Base-by-base conservation (phyloP, 2,797 vertebrate species). In the Luscinia luscinia region DNA sequence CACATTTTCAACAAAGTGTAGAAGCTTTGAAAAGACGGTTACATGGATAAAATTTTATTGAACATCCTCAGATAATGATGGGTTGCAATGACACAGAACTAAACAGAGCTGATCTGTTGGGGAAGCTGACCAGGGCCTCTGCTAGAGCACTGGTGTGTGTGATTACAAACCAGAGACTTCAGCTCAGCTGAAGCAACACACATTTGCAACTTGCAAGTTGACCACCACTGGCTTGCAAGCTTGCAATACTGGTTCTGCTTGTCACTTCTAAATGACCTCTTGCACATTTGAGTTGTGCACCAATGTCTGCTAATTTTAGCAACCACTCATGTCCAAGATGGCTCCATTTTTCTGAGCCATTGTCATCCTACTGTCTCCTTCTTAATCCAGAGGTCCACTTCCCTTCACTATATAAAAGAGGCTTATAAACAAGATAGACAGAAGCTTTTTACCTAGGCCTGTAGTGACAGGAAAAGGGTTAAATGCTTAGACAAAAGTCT, bases 21-120 rank as follows among this genome's bases (percentile, higher is more conserved):
- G 17, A 75, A 41, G 26, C 38, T 74, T 63, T 61, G 61, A n/a
- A 49, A 70, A 63, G 6, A 70, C 27, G 12, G 23, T 59, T 41
- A 36, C 8, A 27, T 6, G 13, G 32, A 23, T 45, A 59, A 12
- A 26, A 67, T 67, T 74, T 52, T 40, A 63, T 3, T 58, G 28
- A 70, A 80, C 1, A 1, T 16, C 21, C 16, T 63, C 23, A 48
- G 7, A n/a, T n/a, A 86, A 68, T 0, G 9, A 34, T 19, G 27
- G 54, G 6, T n/a, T 75, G 21, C 58, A 51, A 59, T 11, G n/a
- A 23, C 41, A 61, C 2, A 11, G n/a, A 74, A 57, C 20, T 63
- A 22, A 78, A 62, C 2, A 36, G 0, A 0, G 14, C 6, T 40
- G 4, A 20, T 36, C 30, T 54, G 3, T 0, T 52, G 15, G 18